Base-by-base conservation (phyloP, 2,113 vertebrate genomes). In the Pterocles gutturalis region DNA sequence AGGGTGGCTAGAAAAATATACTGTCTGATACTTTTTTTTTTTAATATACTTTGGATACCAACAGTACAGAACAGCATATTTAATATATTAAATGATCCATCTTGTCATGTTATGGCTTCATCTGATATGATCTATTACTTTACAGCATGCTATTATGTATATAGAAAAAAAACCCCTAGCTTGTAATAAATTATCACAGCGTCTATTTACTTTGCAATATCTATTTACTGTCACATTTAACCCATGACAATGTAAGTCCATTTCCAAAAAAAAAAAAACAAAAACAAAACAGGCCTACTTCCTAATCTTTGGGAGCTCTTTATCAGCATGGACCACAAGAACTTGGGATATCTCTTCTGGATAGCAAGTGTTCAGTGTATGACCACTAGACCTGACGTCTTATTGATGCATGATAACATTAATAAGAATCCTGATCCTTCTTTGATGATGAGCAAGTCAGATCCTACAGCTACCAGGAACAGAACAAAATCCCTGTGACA, bases 51-150 rank as follows among this genome's bases (percentile, higher is more conserved):
- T 96, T 94, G 66, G 75, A 69, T 95, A 96, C 72, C 60, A 94
- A 54, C 89, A 95, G 80, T 73, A 95, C 55, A 94, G 67, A 85
- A 38, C 83, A 69, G 51, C 69, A 75, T 91, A 91, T 90, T 91
- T 95, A 92, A 91, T 97, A 53, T 91, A 95, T 75, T 97, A 96
- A 96, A 97, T 97, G 95, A 97, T 72, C 76, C 91, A 89, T 97
- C 96, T 87, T 95, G 67, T 86, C 95, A 79, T 34, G 64, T 79
- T 91, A 79, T 34, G 69, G 86, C 78, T 96, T 93, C 92, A 57
- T 94, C 91, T 94, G 90, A 75, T 66, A 89, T 95, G 92, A 98
- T 87, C 92, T 96, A 96, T 96, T 66, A 51, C 76, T 96, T 94
- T 95, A 66, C 69, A 94, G 85, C 84, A 66, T 28, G 19, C 41